Evolutionary conservation across 37 sponge, comb jelly and placozoan species (phyloP).

Genomic region (Dysidea cf. avara): DNA sequence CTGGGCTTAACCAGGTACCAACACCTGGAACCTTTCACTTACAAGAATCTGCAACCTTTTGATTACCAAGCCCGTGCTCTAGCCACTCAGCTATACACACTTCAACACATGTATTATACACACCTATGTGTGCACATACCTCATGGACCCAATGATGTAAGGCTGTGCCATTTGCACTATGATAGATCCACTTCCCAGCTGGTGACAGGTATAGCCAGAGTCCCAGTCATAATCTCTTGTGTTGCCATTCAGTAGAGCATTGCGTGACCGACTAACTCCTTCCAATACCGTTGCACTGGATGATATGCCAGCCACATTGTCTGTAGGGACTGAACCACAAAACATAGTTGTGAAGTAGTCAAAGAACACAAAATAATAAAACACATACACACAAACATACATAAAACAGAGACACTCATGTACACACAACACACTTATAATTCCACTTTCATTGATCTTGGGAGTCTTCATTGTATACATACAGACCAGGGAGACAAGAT

Average conservation of each 20-base stretch:
- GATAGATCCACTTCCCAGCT: constrained; percentile 83
- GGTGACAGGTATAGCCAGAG: constrained; percentile 96
- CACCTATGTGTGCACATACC: constrained; percentile 25
- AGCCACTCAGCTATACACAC: too few relatives aligned
- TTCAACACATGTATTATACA: background rate
- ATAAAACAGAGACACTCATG: background rate
- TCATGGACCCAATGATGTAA: constrained; percentile 75
- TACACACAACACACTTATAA: constrained; percentile 45
- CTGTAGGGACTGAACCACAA: constrained; percentile 53
- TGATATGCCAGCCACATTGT: constrained; percentile 86
- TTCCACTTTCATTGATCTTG: constrained; percentile 26
- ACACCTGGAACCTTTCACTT: too few relatives aligned
- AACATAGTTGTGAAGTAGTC: too few relatives aligned
- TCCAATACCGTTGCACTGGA: constrained; percentile 90
- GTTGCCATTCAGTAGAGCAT: constrained; percentile 89
- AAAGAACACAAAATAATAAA: too few relatives aligned
- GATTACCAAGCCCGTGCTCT: too few relatives aligned
- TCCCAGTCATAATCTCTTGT: constrained; percentile 96
- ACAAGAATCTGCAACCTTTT: too few relatives aligned
- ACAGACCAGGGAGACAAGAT: constrained; percentile 79
- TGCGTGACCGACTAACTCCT: constrained; percentile 82
- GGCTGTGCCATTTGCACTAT: constrained; percentile 82
- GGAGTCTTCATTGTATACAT: constrained; percentile 62
- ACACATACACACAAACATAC: too few relatives aligned
- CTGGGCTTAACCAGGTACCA: too few relatives aligned